Evolutionary conservation across 2,797 vertebrate species (phyloP).

Genomic region (Odontamblyopus rebecca): DNA sequence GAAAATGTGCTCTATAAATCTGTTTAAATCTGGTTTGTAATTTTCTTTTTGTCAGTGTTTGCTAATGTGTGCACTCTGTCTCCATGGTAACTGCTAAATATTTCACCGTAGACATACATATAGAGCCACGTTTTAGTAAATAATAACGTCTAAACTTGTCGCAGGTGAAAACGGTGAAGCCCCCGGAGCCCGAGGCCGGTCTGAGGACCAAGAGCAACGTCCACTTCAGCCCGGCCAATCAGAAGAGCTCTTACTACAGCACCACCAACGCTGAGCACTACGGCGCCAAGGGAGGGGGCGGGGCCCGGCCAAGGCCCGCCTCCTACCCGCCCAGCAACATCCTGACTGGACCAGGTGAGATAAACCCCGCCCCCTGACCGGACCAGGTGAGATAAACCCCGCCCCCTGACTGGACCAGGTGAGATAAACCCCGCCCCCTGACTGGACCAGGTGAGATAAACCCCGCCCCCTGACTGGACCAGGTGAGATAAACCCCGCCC

Average conservation of each 20-base stretch:
- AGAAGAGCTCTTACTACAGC: constrained; percentile 30
- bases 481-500: constrained; percentile 35
- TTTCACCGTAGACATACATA: no score
- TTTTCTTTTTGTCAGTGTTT: no score
- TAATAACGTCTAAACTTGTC: background rate
- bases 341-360: constrained; percentile 49
- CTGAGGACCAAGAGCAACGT: constrained; percentile 55
- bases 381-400: constrained; percentile 45
- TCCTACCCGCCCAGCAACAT: constrained; percentile 22
- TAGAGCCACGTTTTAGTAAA: no score
- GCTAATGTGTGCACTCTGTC: no score
- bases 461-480: background rate
- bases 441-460: no score
- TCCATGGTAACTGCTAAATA: no score
- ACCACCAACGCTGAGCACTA: constrained; percentile 46
- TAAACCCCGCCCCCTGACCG: constrained; percentile 19
- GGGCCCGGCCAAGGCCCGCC: background rate
- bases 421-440: constrained; percentile 7
- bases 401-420: constrained; percentile 46
- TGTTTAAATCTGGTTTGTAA: no score
- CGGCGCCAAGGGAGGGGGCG: constrained; percentile 5
- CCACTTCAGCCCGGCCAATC: constrained; percentile 27
- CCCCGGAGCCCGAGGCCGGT: constrained; percentile 4
- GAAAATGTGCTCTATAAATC: no score
- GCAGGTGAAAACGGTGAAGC: constrained; percentile 7